Conservation (phyloP, 1,140 invertebrate species). For the Papilio polytes region DNA sequence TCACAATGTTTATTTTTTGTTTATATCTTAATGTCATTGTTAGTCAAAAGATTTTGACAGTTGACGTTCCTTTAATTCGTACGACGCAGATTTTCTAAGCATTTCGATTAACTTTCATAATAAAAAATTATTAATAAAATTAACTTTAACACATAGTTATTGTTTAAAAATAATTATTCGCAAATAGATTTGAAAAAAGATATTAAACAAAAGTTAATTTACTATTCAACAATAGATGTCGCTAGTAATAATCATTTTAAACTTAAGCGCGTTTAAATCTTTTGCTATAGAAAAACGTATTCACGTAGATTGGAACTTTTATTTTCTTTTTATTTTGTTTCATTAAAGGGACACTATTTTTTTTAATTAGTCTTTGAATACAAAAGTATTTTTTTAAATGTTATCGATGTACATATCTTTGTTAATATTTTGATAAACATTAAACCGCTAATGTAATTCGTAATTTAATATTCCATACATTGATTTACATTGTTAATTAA, state of each 20-base stretch:
- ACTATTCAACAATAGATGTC: neutral
- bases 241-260: neutral
- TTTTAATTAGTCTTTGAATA: neutral
- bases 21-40: neutral
- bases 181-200: neutral
- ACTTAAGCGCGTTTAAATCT: slow-evolving; percentile 4
- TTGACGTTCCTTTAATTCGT: neutral
- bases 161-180: neutral
- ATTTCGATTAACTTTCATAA: neutral
- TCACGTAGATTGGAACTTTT: neutral
- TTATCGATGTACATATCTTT: neutral
- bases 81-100: neutral
- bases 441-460: neutral
- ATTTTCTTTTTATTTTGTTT: neutral
- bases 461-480: neutral
- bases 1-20: neutral
- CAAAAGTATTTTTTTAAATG: neutral
- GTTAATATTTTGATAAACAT: neutral
- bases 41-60: neutral
- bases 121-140: neutral
- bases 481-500: neutral
- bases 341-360: neutral
- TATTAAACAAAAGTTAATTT: neutral
- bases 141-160: neutral
- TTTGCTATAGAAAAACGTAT: neutral